These are phyloP conservation scores for Eueremaeus valkanovi DNA, from an alignment of 2,888 invertebrate genomes.

Conservation along the genomic window DNA sequence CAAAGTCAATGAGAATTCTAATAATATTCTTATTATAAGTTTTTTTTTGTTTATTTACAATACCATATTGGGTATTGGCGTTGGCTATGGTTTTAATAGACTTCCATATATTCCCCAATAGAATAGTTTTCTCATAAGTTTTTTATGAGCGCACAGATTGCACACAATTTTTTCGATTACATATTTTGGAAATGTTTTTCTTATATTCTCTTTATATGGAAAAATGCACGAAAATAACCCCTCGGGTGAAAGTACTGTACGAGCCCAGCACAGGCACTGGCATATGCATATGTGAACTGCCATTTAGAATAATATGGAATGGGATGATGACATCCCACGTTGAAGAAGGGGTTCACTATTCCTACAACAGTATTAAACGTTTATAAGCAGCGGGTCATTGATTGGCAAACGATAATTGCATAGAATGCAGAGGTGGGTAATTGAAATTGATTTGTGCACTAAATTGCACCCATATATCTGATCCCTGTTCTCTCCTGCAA, in stretches of 20 bases:
- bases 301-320: constrained; percentile 31
- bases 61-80: constrained; percentile 30
- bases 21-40: not conserved
- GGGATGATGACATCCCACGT: constrained; percentile 35
- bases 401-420: constrained; percentile 35
- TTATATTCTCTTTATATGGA: constrained; percentile 14
- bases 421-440: constrained; percentile 33
- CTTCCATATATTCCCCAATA: too few relatives aligned
- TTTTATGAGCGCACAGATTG: too few relatives aligned
- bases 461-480: constrained; percentile 34
- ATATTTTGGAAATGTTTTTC: too few relatives aligned
- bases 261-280: not conserved
- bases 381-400: constrained; percentile 36
- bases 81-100: not conserved
- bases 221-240: constrained; percentile 35
- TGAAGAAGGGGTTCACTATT: constrained; percentile 25
- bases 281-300: constrained; percentile 14
- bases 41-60: constrained; percentile 32
- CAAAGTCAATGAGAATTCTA: constrained; percentile 13
- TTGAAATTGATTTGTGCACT: constrained; percentile 35
- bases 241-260: constrained; percentile 21
- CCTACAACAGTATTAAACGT: constrained; percentile 14
- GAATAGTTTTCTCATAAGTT: too few relatives aligned
- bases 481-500: constrained; percentile 1
- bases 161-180: constrained; percentile 7